Percentiles rank a stretch among this genome's conserved stretches.
These are phyloP conservation scores for Busseola fusca DNA, from an alignment of 2,888 invertebrate genomes.

Conservation along the genomic window DNA sequence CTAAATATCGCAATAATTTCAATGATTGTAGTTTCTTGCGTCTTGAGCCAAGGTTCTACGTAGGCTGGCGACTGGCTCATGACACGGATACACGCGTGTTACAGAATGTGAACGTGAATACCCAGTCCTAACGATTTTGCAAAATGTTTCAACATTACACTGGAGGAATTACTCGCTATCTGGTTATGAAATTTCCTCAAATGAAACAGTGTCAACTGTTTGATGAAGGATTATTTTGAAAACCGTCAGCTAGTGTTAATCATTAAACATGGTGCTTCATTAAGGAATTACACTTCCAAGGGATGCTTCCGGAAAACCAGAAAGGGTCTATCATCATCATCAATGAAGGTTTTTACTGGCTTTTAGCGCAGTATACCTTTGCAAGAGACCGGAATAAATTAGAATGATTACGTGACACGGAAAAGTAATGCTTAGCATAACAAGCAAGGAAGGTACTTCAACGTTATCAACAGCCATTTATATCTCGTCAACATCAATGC, in stretches of 20 bases:
- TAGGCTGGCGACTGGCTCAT: constrained; percentile 44
- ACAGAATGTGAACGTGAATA: constrained; percentile 61
- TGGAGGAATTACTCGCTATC: constrained; percentile 35
- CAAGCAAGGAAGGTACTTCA: constrained; percentile 15
- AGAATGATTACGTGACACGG: constrained; percentile 18
- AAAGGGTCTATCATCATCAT: neutral
- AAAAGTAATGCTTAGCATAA: constrained; percentile 23
- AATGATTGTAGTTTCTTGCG: constrained; percentile 26
- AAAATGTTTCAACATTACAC: constrained; percentile 55
- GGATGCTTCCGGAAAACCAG: neutral
- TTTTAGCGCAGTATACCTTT: neutral
- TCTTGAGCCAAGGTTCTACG: constrained; percentile 50
- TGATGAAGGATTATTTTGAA: neutral
- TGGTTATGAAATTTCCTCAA: constrained; percentile 30
- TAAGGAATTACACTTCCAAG: neutral
- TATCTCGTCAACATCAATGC: constrained; percentile 34
- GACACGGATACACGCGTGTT: constrained; percentile 49
- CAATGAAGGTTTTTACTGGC: neutral
- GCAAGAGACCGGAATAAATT: neutral
- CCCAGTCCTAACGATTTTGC: constrained; percentile 55
- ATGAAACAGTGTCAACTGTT: constrained; percentile 5
- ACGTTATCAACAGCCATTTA: constrained; percentile 34
- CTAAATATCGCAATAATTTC: constrained; percentile 21
- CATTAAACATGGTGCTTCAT: neutral
- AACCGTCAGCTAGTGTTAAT: neutral